phyloP scores from a whole-genome alignment of 2,797 vertebrate species.

The Danio choprae region DNA sequence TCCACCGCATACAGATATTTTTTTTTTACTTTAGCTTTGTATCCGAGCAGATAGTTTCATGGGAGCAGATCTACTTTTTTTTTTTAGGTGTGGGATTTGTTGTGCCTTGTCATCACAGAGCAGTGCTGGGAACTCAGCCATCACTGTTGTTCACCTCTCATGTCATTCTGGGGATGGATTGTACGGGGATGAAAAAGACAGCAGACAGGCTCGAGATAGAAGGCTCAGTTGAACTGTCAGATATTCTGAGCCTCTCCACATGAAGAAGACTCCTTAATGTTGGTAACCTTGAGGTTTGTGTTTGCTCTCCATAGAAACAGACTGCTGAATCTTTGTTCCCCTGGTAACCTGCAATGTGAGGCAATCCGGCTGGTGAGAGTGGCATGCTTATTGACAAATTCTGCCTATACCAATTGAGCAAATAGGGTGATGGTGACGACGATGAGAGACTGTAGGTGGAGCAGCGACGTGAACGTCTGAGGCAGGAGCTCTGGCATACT shows the following conservation, averaged over 20 bases:
- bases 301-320: conserved; percentile 55
- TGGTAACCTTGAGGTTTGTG: conserved; percentile 58
- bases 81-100: conserved; percentile 45
- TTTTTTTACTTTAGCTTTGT: conserved; percentile 18
- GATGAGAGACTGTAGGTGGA: neutral
- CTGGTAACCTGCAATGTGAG: conserved; percentile 41
- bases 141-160: conserved; percentile 44
- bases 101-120: conserved; percentile 51
- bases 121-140: conserved; percentile 29
- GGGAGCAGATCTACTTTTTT: conserved; percentile 35
- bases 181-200: conserved; percentile 51
- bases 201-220: conserved; percentile 47
- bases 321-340: conserved; percentile 38
- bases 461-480: neutral
- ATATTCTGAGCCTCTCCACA: conserved; percentile 54
- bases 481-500: conserved; percentile 19
- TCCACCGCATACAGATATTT: conserved; percentile 28
- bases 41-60: conserved; percentile 25
- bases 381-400: conserved; percentile 51
- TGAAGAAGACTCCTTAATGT: conserved; percentile 61
- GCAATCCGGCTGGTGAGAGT: conserved; percentile 36
- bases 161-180: conserved; percentile 46
- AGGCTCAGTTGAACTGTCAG: conserved; percentile 52
- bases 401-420: conserved; percentile 44
- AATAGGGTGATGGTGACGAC: conserved; percentile 30